Base-by-base conservation (phyloP, 2,113 vertebrate genomes). In the Myxocyprinus asiaticus region DNA sequence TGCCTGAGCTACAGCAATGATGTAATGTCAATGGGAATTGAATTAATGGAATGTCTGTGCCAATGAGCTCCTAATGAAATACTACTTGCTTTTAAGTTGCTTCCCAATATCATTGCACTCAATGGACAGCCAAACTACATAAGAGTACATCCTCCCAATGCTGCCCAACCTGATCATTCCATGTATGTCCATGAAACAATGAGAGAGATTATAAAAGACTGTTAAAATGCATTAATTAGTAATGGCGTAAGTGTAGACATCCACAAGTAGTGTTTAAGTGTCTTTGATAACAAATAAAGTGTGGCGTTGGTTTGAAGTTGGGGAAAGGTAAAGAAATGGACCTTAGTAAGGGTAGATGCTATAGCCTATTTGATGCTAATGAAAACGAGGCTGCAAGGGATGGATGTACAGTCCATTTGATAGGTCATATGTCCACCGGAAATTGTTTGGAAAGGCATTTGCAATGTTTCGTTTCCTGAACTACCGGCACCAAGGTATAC, bases 21-120 rank as follows among this genome's bases (percentile, higher is more conserved):
- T 89, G 94, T 94, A 95, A 94, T 94, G 95, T 95, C 94, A 92
- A 86, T 88, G 92, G 93, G 90, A 84, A 87, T 83, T 81, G 65
- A 85, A 83, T 3, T 7, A 33, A n/a, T 15, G 55, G 6, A 6
- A 6, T 7, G 3, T 5, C n/a, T 58, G 55, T 58, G 15, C 6
- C 15, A 15, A 58, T 3, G 6, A n/a, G 4, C 55, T 58, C 14
- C 0, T 58, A n/a, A 58, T 14, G 55, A 58, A 56, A 58, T 15
- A 43, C 43, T 65, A 65, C 63, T 33, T 33, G 22, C 3, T 33
- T 33, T 33, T 33, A 33, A 33, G 22, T 1, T 7, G 42, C 10
- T 58, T 56, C 12, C 22, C 22, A 33, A 14, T 56, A 56, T 56
- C 53, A 56, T 56, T 58, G 14, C 55, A 33, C 22, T 58, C 15